Evolutionary conservation across 2,888 invertebrate species (phyloP).

Genomic region (Thera britannica): DNA sequence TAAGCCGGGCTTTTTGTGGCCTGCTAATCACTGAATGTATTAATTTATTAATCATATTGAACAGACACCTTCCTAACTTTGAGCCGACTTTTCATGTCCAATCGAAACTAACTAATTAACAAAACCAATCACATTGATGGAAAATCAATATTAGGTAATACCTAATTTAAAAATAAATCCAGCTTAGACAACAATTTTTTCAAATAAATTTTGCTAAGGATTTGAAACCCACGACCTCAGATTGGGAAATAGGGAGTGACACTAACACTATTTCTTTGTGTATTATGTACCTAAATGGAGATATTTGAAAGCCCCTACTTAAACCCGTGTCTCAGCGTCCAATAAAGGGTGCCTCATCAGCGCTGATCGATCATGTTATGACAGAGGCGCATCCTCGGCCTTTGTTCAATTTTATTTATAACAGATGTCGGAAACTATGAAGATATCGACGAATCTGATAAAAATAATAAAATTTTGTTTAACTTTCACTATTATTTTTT

Average conservation of each 20-base stretch:
- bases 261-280: neutral
- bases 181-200: neutral
- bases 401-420: constrained; percentile 22
- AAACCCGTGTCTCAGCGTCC: constrained; percentile 19
- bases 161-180: no score
- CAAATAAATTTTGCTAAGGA: neutral
- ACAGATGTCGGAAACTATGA: constrained; percentile 21
- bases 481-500: neutral
- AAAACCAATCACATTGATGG: no score
- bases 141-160: no score
- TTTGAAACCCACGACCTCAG: neutral
- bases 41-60: neutral
- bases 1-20: constrained; percentile 30
- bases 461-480: neutral
- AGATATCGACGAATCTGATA: neutral
- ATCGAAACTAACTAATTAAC: neutral
- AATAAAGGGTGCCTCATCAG: constrained; percentile 53
- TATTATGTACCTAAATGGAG: neutral
- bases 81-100: neutral
- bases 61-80: neutral
- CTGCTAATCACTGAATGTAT: constrained; percentile 7
- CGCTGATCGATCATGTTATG: constrained; percentile 76
- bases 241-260: neutral
- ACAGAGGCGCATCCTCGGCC: constrained; percentile 46
- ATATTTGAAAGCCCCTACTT: neutral